A percentile compares a stretch with the other conserved stretches of the same genome.
Evolutionary conservation across 2,113 vertebrate species (phyloP).

Genomic region (Corapipo altera): DNA sequence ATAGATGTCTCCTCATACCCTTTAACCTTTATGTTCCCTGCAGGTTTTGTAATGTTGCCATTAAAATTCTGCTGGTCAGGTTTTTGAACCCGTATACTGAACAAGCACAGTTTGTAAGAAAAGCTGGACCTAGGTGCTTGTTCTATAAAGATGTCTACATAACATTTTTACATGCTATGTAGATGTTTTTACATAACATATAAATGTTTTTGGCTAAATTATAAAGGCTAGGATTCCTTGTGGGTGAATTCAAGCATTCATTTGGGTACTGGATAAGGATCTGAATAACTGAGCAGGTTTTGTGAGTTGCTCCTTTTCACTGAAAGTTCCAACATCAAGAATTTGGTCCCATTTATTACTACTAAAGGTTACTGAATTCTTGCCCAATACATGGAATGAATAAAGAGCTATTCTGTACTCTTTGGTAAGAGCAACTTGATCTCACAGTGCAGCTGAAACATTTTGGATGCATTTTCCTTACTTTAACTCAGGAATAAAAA

Average conservation of each 20-base stretch:
- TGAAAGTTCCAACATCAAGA: not conserved
- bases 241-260: not conserved
- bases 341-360: not conserved
- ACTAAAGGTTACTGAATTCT: not conserved
- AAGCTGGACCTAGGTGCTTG: not conserved
- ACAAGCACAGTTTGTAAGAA: not conserved
- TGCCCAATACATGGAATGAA: not conserved
- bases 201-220: not conserved
- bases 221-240: not conserved
- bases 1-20: not conserved
- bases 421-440: not conserved
- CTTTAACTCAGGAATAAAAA: not conserved
- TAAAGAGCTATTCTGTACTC: not conserved
- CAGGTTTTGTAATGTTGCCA: not conserved
- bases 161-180: not conserved
- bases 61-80: not conserved
- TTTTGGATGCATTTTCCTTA: not conserved
- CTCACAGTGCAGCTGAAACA: not conserved
- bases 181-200: not conserved
- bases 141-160: not conserved
- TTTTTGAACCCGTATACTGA: not conserved
- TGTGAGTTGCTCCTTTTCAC: not conserved
- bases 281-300: not conserved
- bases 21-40: not conserved
- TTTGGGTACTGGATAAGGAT: not conserved